Base-by-base conservation (phyloP, 1,140 invertebrate genomes). In the Mycetomoellerius zeteki region DNA sequence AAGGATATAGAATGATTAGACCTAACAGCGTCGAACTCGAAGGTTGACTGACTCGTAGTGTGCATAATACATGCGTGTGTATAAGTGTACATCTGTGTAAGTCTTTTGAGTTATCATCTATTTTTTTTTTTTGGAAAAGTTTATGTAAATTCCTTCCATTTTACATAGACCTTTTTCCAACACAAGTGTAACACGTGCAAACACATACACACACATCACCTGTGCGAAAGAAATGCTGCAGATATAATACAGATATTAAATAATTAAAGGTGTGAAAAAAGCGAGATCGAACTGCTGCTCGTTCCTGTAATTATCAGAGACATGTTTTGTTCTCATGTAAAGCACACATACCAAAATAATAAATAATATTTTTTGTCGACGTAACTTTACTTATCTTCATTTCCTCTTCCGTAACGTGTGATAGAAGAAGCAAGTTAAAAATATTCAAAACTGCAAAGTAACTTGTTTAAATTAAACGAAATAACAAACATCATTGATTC, bases 231-330 rank as follows among this genome's bases (percentile, higher is more conserved):
- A 43, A 73, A 72, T 76, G 43, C 14, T 88, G 60, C 75, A 80
- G 80, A 58, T 80, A 86, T 88, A 86, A 88, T 81, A 56, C 62
- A 52, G 47, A 89, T 47, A 47, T 86, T 89, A 76, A 64, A 86
- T 76, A 81, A 86, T 86, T 81, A 71, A 71, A 71, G 16, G 86
- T 21, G 47, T 78, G 58, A 85, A 6, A 62, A 65, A 88, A 72
- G 78, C 54, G n/a, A 50, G 10, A 37, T 56, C 3, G 6, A 81
- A 81, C 27, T 43, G 50, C 78, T 71, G 65, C 30, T 81, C 33
- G 30, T 81, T 81, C n/a, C 62, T 81, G 47, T 81, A 81, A 81
- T 56, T 56, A 69, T 43, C 47, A 56, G 16, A 47, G 47, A 43
- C 6, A 67, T 69, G 14, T 81, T 81, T 54, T 14, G 47, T 81